These are phyloP conservation scores for Leptocoma aspasia DNA, from an alignment of 2,113 vertebrate genomes.

Conservation along the genomic window DNA sequence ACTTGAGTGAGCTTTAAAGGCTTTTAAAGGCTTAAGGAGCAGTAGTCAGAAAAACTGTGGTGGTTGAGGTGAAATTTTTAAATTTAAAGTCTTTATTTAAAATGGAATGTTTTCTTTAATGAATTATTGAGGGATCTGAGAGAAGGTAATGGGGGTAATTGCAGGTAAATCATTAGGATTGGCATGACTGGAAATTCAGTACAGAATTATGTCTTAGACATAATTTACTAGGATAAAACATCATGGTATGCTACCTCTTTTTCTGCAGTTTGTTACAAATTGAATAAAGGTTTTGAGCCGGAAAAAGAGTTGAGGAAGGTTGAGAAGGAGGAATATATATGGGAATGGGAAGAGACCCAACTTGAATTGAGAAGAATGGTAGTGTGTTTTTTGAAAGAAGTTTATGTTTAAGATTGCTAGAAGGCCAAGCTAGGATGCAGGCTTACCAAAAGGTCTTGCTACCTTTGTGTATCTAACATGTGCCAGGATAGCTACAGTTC, in stretches of 20 bases:
- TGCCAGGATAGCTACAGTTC: neutral
- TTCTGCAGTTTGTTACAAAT: neutral
- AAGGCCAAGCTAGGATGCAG: neutral
- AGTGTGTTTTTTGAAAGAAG: neutral
- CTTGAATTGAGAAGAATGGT: neutral
- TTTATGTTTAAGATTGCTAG: neutral
- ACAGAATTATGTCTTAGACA: neutral
- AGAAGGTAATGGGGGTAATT: neutral
- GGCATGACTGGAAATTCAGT: neutral
- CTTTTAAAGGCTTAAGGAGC: neutral
- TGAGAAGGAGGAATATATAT: neutral
- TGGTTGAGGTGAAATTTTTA: neutral
- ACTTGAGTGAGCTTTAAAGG: neutral
- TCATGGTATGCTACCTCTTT: neutral
- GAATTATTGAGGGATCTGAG: neutral
- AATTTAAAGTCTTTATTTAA: neutral
- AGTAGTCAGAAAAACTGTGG: neutral
- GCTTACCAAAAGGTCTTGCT: neutral
- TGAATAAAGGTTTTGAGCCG: neutral
- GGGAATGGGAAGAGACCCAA: neutral
- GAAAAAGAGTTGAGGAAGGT: neutral
- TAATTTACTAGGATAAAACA: neutral
- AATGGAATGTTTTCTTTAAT: neutral
- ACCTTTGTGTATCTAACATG: neutral
- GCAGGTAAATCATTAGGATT: neutral